Evolutionary conservation across 2,888 invertebrate genomes (phyloP).

Genomic region (Yponomeuta plumbellus): DNA sequence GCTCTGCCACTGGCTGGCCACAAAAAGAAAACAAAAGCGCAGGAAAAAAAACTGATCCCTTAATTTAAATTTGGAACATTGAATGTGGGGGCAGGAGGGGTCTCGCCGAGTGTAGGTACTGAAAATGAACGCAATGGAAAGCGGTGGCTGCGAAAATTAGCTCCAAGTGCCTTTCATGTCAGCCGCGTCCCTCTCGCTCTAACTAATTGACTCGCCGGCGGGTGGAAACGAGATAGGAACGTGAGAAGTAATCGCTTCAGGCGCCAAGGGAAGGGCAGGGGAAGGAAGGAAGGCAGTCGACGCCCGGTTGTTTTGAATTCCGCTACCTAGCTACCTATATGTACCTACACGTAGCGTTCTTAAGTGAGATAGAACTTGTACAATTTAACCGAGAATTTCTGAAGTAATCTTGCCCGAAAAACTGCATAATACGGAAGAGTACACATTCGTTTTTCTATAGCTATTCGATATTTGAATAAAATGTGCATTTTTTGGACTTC

Average conservation of each 20-base stretch:
- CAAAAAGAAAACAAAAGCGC: background rate
- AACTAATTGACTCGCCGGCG: conserved; percentile 30
- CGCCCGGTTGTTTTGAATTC: conserved; percentile 72
- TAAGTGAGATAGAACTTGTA: background rate
- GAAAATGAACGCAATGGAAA: conserved; percentile 41
- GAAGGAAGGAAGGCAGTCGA: conserved; percentile 50
- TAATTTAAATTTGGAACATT: conserved; percentile 2
- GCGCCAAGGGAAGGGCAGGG: conserved; percentile 46
- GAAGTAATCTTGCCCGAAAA: background rate
- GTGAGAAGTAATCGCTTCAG: conserved; percentile 60
- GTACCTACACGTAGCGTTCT: background rate
- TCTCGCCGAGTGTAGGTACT: conserved; percentile 22
- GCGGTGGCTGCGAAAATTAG: conserved; percentile 65
- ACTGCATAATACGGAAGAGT: no score
- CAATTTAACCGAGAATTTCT: background rate
- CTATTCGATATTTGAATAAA: no score
- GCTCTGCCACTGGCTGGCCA: background rate
- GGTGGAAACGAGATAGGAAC: conserved; percentile 39
- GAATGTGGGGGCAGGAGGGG: conserved; percentile 25
- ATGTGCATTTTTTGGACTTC: no score
- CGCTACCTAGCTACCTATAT: conserved; percentile 36
- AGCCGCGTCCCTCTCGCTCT: conserved; percentile 39
- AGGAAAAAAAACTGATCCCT: background rate
- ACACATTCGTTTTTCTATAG: no score
- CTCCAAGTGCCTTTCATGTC: conserved; percentile 62